phyloP scores from a whole-genome alignment of 2,888 invertebrate genomes.

The Leistus spinibarbis region DNA sequence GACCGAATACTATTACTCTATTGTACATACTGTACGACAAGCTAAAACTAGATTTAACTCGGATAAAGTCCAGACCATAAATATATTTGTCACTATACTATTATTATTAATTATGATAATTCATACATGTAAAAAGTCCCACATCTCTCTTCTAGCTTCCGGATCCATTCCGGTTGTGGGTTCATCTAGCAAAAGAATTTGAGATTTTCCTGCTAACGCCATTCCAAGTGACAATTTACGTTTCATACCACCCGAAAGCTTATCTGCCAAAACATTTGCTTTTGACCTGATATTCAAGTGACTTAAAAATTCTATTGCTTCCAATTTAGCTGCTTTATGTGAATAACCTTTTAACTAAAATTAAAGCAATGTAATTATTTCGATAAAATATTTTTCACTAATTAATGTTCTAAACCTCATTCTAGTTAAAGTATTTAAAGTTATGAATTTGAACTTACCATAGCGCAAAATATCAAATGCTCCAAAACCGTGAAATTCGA shows the following conservation, averaged over 20 bases:
- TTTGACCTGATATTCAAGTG: constrained; percentile 69
- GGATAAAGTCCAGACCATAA: too few relatives aligned
- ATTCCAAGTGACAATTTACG: constrained; percentile 85
- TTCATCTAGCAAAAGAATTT: constrained; percentile 73
- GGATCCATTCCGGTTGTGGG: constrained; percentile 94
- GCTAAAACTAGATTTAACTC: too few relatives aligned
- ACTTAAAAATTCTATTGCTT: constrained; percentile 63
- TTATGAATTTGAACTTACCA: constrained; percentile 60
- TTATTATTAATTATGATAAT: too few relatives aligned
- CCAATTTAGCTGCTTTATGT: constrained; percentile 56
- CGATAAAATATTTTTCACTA: too few relatives aligned
- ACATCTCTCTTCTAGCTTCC: constrained; percentile 79
- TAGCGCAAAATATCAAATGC: constrained; percentile 82
- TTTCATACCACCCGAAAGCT: constrained; percentile 93
- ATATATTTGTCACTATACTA: too few relatives aligned
- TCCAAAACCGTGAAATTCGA: constrained; percentile 82
- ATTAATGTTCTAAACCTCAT: too few relatives aligned
- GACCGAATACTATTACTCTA: too few relatives aligned
- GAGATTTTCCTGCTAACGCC: constrained; percentile 80
- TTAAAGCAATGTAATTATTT: constrained; percentile 1
- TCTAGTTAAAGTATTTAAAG: neutral
- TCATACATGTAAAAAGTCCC: too few relatives aligned
- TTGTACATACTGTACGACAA: too few relatives aligned
- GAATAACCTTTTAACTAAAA: constrained; percentile 68
- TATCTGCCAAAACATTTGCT: constrained; percentile 62